Conservation (phyloP, 92 coral and sea anemone genomes). For the Bergia puertoricense region DNA sequence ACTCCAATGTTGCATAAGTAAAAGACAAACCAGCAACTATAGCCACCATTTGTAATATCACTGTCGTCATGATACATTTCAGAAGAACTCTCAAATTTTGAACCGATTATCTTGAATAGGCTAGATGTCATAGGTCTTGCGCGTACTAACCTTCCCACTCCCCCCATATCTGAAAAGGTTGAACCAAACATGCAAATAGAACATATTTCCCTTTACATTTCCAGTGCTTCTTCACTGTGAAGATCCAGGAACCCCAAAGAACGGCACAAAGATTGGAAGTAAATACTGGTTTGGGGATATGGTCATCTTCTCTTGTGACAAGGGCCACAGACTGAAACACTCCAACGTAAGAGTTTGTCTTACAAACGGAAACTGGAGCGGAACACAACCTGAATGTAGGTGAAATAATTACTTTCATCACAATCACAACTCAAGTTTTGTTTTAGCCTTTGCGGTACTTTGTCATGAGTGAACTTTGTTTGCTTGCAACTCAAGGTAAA, state of each 20-base stretch:
- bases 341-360: conserved; percentile 55
- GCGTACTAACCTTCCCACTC: too few species aligned
- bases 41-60: too few species aligned
- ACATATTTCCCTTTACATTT: not conserved
- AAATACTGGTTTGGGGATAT: conserved; percentile 53
- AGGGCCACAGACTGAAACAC: conserved; percentile 43
- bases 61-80: too few species aligned
- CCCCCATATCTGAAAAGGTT: too few species aligned
- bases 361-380: conserved; percentile 57
- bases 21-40: too few species aligned
- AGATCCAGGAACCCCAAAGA: conserved; percentile 37
- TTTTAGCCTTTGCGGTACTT: not conserved
- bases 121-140: too few species aligned
- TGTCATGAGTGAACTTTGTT: too few species aligned
- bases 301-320: conserved; percentile 51
- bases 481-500: too few species aligned
- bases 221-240: conserved; percentile 58
- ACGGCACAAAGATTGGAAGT: conserved; percentile 29
- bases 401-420: not conserved
- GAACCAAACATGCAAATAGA: too few species aligned
- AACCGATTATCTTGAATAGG: too few species aligned
- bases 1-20: too few species aligned
- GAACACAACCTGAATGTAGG: conserved; percentile 80
- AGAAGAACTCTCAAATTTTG: too few species aligned
- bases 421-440: not conserved